Conservation (phyloP, 2,888 invertebrate genomes). For the Ophion obscuratus region DNA sequence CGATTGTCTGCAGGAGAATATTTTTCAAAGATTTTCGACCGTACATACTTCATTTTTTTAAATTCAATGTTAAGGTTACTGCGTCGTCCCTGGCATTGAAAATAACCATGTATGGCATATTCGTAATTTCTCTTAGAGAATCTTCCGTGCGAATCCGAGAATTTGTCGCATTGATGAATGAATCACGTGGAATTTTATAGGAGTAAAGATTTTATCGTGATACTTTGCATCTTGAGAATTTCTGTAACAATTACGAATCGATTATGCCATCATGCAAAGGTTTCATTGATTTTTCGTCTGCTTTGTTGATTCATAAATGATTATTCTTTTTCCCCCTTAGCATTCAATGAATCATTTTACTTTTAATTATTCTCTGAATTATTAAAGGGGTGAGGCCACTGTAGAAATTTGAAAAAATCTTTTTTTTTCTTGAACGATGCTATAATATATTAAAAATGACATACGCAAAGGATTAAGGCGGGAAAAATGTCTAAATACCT, state of each 20-base stretch:
- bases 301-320: neutral
- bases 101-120: neutral
- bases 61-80: conserved; percentile 55
- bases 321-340: neutral
- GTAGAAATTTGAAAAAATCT: too few species aligned
- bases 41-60: conserved; percentile 11
- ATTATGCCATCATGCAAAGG: conserved; percentile 11
- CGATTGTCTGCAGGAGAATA: conserved; percentile 11
- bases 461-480: too few species aligned
- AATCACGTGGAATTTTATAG: conserved; percentile 36
- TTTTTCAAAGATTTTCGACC: neutral
- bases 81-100: neutral
- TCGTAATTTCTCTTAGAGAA: neutral
- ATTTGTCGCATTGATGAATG: conserved; percentile 25
- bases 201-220: neutral
- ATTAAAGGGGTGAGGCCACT: too few species aligned
- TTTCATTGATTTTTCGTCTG: neutral
- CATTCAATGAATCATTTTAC: neutral
- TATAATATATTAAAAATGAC: too few species aligned
- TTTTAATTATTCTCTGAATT: neutral
- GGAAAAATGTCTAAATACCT: too few species aligned
- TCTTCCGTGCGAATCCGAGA: neutral
- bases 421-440: too few species aligned
- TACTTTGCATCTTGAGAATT: conserved; percentile 32
- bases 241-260: conserved; percentile 27